Base-by-base conservation (phyloP, 1,140 invertebrate genomes). In the Orussus abietinus region DNA sequence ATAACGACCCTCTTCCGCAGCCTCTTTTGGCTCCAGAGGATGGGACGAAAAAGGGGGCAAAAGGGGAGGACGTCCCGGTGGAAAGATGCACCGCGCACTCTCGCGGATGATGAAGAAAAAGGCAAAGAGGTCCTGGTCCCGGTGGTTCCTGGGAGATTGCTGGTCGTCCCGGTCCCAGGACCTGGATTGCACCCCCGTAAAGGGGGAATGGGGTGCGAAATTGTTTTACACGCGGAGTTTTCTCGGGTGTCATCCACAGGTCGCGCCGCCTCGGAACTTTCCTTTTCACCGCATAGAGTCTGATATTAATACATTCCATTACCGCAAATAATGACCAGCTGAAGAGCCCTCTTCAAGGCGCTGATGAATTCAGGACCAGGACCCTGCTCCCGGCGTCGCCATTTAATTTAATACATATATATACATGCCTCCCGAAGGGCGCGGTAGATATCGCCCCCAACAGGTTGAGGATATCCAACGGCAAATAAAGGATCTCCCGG, bases 281-380 rank as follows among this genome's bases (percentile, higher is more conserved):
- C 32, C 20, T 11, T 13, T 45, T 42, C 38, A 41, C 42, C 51
- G 43, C 42, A 39, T 42, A 52, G 53, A 55, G 59, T 66, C 56
- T 54, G 59, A 67, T 71, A 71, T 71, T 71, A 71, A 71, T 71
- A 71, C 63, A 71, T 71, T 69, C 68, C 68, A 71, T 71, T 69
- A 71, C 62, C 57, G 59, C 53, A 60, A 59, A 69, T 66, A 69
- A 69, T 67, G 64, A 65, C 59, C 56, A 64, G 53, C 57, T 63
- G 60, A 68, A 68, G 69, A 59, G 57, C 55, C 59, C 59, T 67
- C 52, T 64, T 29, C 51, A 49, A 45, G 52, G 50, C 51, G 57
- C 51, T 42, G 32, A 47, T 47, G 50, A 56, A 54, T 40, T 26
- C 51, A 45, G 51, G 49, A 57, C 54, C 53, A 55, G 45, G 39